A percentile compares a stretch with the other conserved stretches of the same genome.
phyloP scores from a whole-genome alignment of 2,888 invertebrate genomes.

The Rhagophthalmus giganteus region DNA sequence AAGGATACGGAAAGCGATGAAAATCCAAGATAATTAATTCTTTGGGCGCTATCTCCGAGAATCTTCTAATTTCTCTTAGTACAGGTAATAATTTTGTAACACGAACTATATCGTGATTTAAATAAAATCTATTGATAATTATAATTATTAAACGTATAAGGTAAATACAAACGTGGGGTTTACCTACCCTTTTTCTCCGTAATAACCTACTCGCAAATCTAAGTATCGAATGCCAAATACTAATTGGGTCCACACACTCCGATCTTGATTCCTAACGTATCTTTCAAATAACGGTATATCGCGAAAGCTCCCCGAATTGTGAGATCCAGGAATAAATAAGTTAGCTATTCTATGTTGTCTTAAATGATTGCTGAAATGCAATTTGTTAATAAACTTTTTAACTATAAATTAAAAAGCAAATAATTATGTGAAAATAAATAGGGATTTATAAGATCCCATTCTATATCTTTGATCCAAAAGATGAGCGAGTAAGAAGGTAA shows the following conservation, averaged over 20 bases:
- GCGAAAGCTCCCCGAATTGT: constrained; percentile 65
- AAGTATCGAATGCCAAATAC: constrained; percentile 82
- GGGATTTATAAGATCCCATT: no score
- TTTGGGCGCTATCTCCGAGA: constrained; percentile 66
- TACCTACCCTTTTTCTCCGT: constrained; percentile 45
- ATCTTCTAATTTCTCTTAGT: constrained; percentile 69
- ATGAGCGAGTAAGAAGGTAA: no score
- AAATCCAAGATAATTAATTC: constrained; percentile 81
- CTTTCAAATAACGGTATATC: constrained; percentile 53
- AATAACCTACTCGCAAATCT: constrained; percentile 79
- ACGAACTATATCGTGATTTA: constrained; percentile 73
- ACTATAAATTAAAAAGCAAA: no score
- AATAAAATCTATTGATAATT: constrained; percentile 74
- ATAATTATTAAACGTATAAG: no score
- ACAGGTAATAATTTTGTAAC: constrained; percentile 69
- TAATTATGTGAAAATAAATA: no score
- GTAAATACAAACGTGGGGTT: no score
- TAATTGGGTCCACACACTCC: constrained; percentile 81
- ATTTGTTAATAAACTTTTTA: constrained; percentile 1
- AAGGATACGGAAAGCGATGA: constrained; percentile 71
- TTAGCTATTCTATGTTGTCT: constrained; percentile 62
- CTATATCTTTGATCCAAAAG: no score
- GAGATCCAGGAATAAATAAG: constrained; percentile 71
- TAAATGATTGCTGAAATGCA: constrained; percentile 58
- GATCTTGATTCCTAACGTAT: constrained; percentile 69